A percentile compares a stretch with the other conserved stretches of the same genome.
Conservation (phyloP, 2,888 invertebrate genomes). For the Alcis repandata region DNA sequence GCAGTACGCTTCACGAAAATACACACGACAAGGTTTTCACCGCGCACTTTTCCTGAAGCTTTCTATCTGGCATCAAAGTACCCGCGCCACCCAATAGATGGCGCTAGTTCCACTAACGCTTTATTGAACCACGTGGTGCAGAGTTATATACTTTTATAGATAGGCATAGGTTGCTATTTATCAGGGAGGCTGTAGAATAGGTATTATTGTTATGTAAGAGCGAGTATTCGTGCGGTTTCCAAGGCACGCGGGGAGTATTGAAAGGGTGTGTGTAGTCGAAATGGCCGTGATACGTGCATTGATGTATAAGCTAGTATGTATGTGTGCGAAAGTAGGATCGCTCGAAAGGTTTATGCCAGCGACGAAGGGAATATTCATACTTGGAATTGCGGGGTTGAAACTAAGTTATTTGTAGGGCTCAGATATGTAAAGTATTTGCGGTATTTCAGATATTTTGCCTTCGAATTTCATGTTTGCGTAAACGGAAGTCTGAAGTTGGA, state of each 20-base stretch:
- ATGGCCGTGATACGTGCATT: conserved; percentile 71
- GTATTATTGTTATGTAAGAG: conserved; percentile 85
- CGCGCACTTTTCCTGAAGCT: conserved; percentile 18
- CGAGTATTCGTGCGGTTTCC: conserved; percentile 80
- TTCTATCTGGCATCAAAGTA: conserved; percentile 49
- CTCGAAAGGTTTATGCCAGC: conserved; percentile 71
- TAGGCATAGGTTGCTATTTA: conserved; percentile 54
- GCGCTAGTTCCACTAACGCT: conserved; percentile 63
- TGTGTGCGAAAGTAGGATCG: conserved; percentile 67
- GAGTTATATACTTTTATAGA: conserved; percentile 26
- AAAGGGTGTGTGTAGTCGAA: conserved; percentile 76
- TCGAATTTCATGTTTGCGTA: conserved; percentile 31
- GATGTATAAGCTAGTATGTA: conserved; percentile 11
- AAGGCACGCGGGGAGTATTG: conserved; percentile 69
- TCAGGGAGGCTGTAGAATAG: conserved; percentile 71
- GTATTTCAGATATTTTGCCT: conserved; percentile 34
- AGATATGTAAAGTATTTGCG: conserved; percentile 36
- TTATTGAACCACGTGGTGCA: conserved; percentile 82
- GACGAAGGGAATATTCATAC: conserved; percentile 49
- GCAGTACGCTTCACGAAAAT: conserved; percentile 38
- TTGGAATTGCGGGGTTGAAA: conserved; percentile 35
- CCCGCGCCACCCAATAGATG: conserved; percentile 75
- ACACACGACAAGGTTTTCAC: conserved; percentile 10
- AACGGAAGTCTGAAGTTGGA: conserved; percentile 19
- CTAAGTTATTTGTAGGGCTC: conserved; percentile 42